Conservation (phyloP, 2,113 vertebrate genomes). For the Dipodomys merriami region DNA sequence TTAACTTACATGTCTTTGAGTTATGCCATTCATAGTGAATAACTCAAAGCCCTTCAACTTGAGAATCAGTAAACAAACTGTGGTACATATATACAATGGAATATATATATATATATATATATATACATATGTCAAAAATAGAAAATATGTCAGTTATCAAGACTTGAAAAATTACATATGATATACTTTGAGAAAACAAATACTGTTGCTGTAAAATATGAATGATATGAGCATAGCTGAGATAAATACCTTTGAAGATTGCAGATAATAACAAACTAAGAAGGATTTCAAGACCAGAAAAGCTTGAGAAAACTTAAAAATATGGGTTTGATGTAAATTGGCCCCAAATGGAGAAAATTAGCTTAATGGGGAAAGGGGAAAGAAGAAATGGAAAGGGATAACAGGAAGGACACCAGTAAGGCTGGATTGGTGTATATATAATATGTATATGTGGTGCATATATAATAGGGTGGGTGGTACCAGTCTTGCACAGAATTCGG, state of each 20-base stretch:
- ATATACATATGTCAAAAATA: too few species aligned
- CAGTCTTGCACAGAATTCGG: not conserved
- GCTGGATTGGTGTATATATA: too few species aligned
- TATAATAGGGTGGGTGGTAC: too few species aligned
- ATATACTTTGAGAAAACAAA: not conserved
- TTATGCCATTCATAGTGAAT: not conserved
- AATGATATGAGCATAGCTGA: not conserved
- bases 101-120: too few species aligned
- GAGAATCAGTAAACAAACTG: not conserved
- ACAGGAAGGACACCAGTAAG: not conserved
- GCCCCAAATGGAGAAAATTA: not conserved
- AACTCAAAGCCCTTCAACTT: not conserved
- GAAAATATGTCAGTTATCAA: not conserved
- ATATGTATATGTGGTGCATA: too few species aligned
- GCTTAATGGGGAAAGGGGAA: not conserved
- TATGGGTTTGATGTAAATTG: not conserved
- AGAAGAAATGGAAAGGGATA: not conserved
- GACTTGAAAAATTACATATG: not conserved
- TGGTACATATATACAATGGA: not conserved
- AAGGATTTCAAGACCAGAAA: conserved; percentile 17
- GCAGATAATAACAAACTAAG: not conserved
- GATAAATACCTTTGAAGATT: not conserved
- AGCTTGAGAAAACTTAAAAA: not conserved
- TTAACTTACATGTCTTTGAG: not conserved
- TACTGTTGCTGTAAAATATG: not conserved